phyloP scores from a whole-genome alignment of 1,140 invertebrate genomes.

The Heliconius eleuchia region DNA sequence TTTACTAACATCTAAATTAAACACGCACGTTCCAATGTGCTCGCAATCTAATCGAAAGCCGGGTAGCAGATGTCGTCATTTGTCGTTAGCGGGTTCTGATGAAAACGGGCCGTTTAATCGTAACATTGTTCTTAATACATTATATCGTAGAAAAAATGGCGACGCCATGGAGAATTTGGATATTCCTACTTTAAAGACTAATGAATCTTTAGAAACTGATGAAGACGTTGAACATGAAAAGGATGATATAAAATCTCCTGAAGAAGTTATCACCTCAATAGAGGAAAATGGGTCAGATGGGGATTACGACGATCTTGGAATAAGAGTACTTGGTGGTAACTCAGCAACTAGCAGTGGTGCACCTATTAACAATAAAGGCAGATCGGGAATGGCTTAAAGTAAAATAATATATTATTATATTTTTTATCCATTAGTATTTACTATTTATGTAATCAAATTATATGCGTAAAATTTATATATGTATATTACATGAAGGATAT shows the following conservation, averaged over 20 bases:
- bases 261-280: neutral
- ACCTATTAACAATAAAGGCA: conserved; percentile 51
- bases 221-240: neutral
- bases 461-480: neutral
- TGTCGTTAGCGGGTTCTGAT: neutral
- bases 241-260: neutral
- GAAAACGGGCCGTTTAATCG: neutral
- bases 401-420: neutral
- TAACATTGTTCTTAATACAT: neutral
- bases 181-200: neutral
- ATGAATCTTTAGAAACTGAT: neutral
- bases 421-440: neutral
- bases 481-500: neutral
- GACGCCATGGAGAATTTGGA: neutral
- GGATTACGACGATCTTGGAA: conserved; percentile 39
- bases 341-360: conserved; percentile 58
- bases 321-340: conserved; percentile 58
- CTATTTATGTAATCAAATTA: neutral
- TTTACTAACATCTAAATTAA: neutral
- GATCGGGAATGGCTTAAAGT: conserved; percentile 36
- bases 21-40: neutral
- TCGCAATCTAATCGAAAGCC: neutral
- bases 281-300: conserved; percentile 8
- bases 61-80: neutral
- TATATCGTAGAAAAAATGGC: conserved; percentile 1